Base-by-base conservation (phyloP, 2,797 vertebrate species). In the Bradypodion ventrale region DNA sequence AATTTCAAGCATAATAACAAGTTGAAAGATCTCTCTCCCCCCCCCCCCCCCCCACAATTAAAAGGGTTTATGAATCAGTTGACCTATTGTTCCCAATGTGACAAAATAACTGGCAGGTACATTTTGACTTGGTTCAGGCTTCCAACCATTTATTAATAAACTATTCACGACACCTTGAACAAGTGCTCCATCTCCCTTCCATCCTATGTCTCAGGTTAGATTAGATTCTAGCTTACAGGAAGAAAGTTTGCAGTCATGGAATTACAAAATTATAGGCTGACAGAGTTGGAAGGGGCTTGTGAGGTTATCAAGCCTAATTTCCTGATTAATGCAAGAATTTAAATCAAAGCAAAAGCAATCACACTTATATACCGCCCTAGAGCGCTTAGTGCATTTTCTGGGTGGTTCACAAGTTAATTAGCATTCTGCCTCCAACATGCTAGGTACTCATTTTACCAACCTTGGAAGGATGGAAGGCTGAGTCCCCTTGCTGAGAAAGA, bases 1-100 rank as follows among this genome's bases (percentile, higher is more conserved):
- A 40, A 37, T 88, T 42, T 89, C 74, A 89, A 3, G 0, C 23
- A 69, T 0, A 83, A 75, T 13, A 60, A 84, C 37, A 40, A 56
- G 49, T n/a, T 7, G 2, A 4, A 88, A 79, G 32, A 10, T 89
- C 44, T 68, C 3, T 19, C 4, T 52, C 35, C 19, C 52, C 52
- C 56, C 44, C 68, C 3, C 19, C 4, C 52, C 35, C 19, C 52
- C 52, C 56, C 3, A 2, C 52, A 56, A 52, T 21, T 59, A 52
- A 40, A 4, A 1, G 74, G 84, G 29, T 16, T 85, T 87, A 86
- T 25, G 7, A 63, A 12, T 69, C 82, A 7, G 29, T 10, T 74
- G n/a, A 44, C 0, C 0, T 15, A 19, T 19, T 42, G 60, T 79
- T 76, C 16, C 29, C 56, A 76, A 88, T 49, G 35, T 83, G 37